phyloP scores from a whole-genome alignment of 2,888 invertebrate species.

The Chrysotoxum bicinctum region DNA sequence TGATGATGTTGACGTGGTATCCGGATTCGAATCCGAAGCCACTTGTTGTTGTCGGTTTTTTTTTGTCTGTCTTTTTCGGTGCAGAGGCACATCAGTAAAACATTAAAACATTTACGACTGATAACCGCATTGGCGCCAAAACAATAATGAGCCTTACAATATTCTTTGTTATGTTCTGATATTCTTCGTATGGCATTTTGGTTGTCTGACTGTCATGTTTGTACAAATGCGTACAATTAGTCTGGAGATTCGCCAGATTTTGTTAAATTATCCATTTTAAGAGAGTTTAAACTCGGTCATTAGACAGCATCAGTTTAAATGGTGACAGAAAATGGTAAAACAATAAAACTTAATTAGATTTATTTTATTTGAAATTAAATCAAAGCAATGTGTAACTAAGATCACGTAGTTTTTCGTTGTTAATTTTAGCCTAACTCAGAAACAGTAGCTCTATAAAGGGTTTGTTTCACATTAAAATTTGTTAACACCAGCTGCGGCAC shows the following conservation, averaged over 20 bases:
- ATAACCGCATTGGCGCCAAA: conserved; percentile 76
- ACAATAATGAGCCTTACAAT: conserved; percentile 71
- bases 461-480: too few species aligned
- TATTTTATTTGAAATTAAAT: not conserved
- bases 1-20: conserved; percentile 45
- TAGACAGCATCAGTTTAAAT: not conserved
- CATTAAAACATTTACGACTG: conserved; percentile 75
- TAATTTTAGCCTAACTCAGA: too few species aligned
- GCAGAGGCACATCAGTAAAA: conserved; percentile 62
- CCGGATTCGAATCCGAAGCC: conserved; percentile 39
- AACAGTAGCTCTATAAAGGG: too few species aligned
- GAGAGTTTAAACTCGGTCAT: not conserved
- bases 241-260: conserved; percentile 65
- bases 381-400: too few species aligned
- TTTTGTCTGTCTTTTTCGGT: conserved; percentile 11
- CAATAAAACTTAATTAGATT: not conserved
- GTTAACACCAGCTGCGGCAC: too few species aligned
- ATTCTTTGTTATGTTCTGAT: conserved; percentile 40
- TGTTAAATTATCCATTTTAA: not conserved
- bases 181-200: conserved; percentile 35
- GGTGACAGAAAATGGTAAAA: not conserved
- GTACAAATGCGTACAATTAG: conserved; percentile 69
- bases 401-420: too few species aligned
- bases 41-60: conserved; percentile 9
- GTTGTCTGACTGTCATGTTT: conserved; percentile 65